phyloP scores from a whole-genome alignment of 2,113 vertebrate species.

The Perca fluviatilis region DNA sequence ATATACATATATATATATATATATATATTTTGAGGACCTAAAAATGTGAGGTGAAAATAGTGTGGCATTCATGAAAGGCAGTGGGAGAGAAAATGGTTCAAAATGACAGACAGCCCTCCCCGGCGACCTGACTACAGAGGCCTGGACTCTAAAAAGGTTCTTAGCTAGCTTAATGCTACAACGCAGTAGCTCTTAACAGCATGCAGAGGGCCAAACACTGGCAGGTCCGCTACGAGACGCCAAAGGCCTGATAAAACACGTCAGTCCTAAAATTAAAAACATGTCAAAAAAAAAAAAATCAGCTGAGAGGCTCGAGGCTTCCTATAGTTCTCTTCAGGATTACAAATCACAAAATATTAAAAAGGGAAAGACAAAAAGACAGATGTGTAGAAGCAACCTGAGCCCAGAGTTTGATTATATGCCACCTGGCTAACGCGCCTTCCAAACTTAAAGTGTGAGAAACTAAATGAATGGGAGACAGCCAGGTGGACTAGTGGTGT shows the following conservation, averaged over 20 bases:
- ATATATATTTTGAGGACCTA: slow-evolving; percentile 1
- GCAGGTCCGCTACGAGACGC: slow-evolving; percentile 36
- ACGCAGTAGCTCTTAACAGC: slow-evolving; percentile 41
- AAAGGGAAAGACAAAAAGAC: slow-evolving; percentile 16
- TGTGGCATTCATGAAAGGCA: slow-evolving; percentile 43
- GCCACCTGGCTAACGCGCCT: slow-evolving; percentile 4
- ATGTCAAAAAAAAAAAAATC: background rate
- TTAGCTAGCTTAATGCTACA: slow-evolving; percentile 30
- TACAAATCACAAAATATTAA: slow-evolving; percentile 30
- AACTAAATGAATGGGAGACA: background rate
- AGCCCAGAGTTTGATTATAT: slow-evolving; percentile 29
- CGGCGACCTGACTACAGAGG: background rate
- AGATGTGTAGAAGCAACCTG: slow-evolving; percentile 29
- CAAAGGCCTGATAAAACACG: slow-evolving; percentile 37
- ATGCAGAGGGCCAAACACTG: slow-evolving; percentile 46
- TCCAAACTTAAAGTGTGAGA: background rate
- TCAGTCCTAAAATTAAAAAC: slow-evolving; percentile 33
- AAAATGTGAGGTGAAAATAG: background rate
- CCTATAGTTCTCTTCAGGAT: slow-evolving; percentile 33
- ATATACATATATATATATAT: no score
- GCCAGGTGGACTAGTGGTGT: background rate
- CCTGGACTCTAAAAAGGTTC: slow-evolving; percentile 48
- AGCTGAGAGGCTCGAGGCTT: slow-evolving; percentile 23
- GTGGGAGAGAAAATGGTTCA: slow-evolving; percentile 12
- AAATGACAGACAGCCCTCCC: background rate